These are phyloP conservation scores for Lophura nycthemera DNA, from an alignment of 2,113 vertebrate genomes.

Conservation along the genomic window DNA sequence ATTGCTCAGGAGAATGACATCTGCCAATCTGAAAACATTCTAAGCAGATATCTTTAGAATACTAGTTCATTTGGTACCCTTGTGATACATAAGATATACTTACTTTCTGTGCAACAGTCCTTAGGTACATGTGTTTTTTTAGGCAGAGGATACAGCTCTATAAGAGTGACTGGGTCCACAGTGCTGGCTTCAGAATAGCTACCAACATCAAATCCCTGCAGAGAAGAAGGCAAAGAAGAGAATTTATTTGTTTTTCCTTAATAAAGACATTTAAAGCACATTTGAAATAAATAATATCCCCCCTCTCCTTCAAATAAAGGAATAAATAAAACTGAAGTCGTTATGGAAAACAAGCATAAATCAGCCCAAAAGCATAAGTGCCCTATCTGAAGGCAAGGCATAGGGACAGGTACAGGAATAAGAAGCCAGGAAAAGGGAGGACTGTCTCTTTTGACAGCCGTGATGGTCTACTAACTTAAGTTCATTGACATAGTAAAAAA, in stretches of 20 bases:
- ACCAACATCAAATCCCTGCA: slow-evolving; percentile 75
- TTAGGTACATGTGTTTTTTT: slow-evolving; percentile 82
- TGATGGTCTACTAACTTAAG: neutral
- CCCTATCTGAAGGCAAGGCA: neutral
- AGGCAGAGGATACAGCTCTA: slow-evolving; percentile 56
- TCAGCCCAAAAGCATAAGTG: neutral
- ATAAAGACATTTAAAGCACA: neutral
- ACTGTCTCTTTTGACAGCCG: neutral
- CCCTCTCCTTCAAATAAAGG: fast-evolving
- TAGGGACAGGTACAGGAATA: neutral
- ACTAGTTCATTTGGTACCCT: neutral
- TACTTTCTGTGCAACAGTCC: slow-evolving; percentile 87
- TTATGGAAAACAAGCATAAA: neutral
- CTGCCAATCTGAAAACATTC: neutral
- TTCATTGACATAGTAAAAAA: neutral
- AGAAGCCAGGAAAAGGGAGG: neutral
- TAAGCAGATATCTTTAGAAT: neutral
- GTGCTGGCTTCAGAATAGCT: slow-evolving; percentile 90
- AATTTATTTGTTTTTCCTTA: neutral
- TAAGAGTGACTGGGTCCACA: slow-evolving; percentile 81
- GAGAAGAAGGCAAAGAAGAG: neutral
- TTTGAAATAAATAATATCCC: neutral
- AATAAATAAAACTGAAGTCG: neutral
- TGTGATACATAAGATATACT: neutral
- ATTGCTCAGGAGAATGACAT: neutral